Evolutionary conservation across 2,113 vertebrate species (phyloP).

Genomic region (Taxidea taxus): DNA sequence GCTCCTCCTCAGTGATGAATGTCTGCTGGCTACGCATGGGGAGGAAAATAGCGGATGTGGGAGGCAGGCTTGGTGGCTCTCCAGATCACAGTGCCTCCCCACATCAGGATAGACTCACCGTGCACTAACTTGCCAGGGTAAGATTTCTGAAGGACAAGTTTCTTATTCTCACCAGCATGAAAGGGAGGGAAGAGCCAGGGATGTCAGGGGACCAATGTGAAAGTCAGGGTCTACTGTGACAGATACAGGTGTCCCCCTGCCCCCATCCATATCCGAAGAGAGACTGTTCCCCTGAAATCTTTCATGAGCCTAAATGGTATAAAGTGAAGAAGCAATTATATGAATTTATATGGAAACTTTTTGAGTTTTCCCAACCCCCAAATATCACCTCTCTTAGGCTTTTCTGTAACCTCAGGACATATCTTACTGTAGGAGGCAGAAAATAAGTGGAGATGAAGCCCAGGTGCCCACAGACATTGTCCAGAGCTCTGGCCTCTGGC

Average conservation of each 20-base stretch:
- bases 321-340: neutral
- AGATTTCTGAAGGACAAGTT: neutral
- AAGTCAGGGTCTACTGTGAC: neutral
- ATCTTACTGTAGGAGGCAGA: neutral
- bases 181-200: neutral
- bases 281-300: neutral
- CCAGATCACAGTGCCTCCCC: neutral
- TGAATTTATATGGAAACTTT: neutral
- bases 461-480: neutral
- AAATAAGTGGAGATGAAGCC: neutral
- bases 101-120: neutral
- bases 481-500: neutral
- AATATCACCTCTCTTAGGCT: neutral
- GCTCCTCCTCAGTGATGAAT: neutral
- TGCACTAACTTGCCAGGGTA: neutral
- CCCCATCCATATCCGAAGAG: no score
- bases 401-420: neutral
- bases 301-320: neutral
- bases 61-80: neutral
- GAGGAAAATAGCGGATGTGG: neutral
- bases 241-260: neutral
- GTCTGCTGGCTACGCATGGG: neutral
- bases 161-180: neutral
- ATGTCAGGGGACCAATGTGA: no score
- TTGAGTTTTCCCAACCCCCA: neutral